Conservation (phyloP, 2,113 vertebrate species). For the Dicentrarchus labrax region DNA sequence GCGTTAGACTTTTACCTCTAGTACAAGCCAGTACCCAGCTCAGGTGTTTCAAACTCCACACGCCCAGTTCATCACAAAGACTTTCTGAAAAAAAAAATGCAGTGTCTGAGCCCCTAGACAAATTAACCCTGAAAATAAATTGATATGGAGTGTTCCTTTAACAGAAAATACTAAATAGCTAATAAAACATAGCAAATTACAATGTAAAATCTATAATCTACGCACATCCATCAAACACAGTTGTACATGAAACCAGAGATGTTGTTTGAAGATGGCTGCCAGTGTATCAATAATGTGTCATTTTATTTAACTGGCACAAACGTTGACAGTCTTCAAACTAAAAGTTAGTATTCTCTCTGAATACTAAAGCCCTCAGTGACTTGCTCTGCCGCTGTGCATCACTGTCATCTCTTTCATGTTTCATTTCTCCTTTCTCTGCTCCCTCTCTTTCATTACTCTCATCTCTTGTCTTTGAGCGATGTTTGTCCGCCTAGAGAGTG, state of each 20-base stretch:
- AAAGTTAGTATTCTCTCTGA: constrained; percentile 29
- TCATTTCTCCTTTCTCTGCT: constrained; percentile 37
- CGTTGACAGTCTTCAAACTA: constrained; percentile 36
- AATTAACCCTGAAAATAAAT: too few species aligned
- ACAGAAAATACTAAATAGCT: not conserved
- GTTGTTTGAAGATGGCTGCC: not conserved
- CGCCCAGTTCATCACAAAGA: too few species aligned
- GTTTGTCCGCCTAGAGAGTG: constrained; percentile 48
- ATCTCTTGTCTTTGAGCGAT: constrained; percentile 58
- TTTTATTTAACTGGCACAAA: constrained; percentile 41
- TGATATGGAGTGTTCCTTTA: not conserved
- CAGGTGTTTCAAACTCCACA: too few species aligned
- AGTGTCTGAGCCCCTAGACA: too few species aligned
- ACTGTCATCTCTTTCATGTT: constrained; percentile 47
- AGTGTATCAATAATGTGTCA: not conserved
- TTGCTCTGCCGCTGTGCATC: constrained; percentile 43
- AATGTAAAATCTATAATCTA: not conserved
- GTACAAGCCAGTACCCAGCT: too few species aligned
- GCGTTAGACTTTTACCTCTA: not conserved
- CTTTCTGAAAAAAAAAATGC: too few species aligned
- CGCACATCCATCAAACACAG: not conserved
- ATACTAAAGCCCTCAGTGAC: constrained; percentile 20
- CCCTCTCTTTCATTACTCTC: constrained; percentile 48
- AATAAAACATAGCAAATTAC: not conserved
- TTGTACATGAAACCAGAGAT: not conserved